Evolutionary conservation across 2,888 invertebrate genomes (phyloP), one percentile per base, ranked within the genome.

Genomic region (Chaetogeoica ovagalla): DNA sequence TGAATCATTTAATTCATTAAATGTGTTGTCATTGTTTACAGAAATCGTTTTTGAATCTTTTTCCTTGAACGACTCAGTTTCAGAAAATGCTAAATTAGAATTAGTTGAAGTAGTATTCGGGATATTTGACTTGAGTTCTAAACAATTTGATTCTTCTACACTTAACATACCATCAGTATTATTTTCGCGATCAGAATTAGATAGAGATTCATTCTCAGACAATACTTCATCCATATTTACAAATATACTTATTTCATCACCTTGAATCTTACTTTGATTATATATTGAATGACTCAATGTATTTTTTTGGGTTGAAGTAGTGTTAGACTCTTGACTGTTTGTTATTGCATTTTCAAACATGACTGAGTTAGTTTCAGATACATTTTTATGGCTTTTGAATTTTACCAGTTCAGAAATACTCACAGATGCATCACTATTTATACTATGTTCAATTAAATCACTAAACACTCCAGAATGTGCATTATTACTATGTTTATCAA

Each of bases 341-440:
- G n/a, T 75, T 65, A 75, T 75, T 23, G 66, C 5, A 57, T 66
- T 57, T 37, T 66, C 65, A 66, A 75, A 75, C 11, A 66, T n/a
- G 17, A 55, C 8, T 43, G 75, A 75, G 17, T 75, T 13, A 43
- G 2, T 9, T n/a, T 52, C 57, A 43, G 55, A 11, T 43, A 37
- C 15, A 19, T 75, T 65, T 43, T 66, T 66, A 17, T 57, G 57
- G 15, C 17, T 60, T 60, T 23, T 43, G 30, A 66, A 66, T 43
- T 57, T 75, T 2, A 66, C 2, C 55, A 17, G 43, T 19, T 65
- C 57, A 66, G 66, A 57, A 39, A 21, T 9, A 57, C 55, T 57
- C 6, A 23, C 1, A 57, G 66, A 57, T 17, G 17, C 13, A 57
- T 66, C 48, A 63, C 37, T 30, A 7, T 62, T 60, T 63, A 73